These are phyloP conservation scores for Acrocyrtus sp. DNA, from an alignment of 2,888 invertebrate genomes.

Conservation along the genomic window DNA sequence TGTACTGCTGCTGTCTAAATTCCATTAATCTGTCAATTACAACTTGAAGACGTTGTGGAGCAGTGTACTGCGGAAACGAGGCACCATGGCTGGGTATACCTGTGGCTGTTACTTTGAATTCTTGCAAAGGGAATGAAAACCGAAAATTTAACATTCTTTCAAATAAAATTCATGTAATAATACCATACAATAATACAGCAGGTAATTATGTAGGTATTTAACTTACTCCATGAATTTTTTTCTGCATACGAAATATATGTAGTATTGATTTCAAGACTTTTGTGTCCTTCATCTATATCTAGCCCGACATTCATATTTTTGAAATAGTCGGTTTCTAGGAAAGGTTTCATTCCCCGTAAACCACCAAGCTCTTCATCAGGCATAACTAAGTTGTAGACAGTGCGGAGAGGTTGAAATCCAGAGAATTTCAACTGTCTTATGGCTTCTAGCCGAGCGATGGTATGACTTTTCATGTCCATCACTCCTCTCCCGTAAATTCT, in stretches of 20 bases:
- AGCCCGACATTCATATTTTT: slow-evolving; percentile 83
- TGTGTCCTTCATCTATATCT: slow-evolving; percentile 87
- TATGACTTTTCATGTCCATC: slow-evolving; percentile 83
- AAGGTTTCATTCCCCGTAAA: slow-evolving; percentile 80
- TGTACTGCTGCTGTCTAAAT: slow-evolving; percentile 74
- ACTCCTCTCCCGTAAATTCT: slow-evolving; percentile 90
- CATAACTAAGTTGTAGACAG: slow-evolving; percentile 77
- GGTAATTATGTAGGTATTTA: slow-evolving; percentile 23
- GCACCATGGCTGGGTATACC: slow-evolving; percentile 93
- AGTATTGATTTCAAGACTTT: slow-evolving; percentile 74
- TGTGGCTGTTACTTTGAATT: slow-evolving; percentile 78
- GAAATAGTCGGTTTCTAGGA: slow-evolving; percentile 79
- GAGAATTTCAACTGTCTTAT: slow-evolving; percentile 72
- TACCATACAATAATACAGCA: too few species aligned
- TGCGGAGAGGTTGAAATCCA: slow-evolving; percentile 72
- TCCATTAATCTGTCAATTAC: slow-evolving; percentile 80
- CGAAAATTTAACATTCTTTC: background rate
- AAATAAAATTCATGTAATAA: too few species aligned
- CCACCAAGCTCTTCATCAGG: slow-evolving; percentile 90
- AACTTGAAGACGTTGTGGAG: slow-evolving; percentile 81
- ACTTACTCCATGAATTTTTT: slow-evolving; percentile 85
- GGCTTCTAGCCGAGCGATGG: slow-evolving; percentile 79
- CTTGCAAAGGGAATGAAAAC: slow-evolving; percentile 68
- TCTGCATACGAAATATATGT: slow-evolving; percentile 77
- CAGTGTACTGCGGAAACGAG: slow-evolving; percentile 79